Conservation (phyloP, 2,888 invertebrate species). For the Blastobasis adustella region DNA sequence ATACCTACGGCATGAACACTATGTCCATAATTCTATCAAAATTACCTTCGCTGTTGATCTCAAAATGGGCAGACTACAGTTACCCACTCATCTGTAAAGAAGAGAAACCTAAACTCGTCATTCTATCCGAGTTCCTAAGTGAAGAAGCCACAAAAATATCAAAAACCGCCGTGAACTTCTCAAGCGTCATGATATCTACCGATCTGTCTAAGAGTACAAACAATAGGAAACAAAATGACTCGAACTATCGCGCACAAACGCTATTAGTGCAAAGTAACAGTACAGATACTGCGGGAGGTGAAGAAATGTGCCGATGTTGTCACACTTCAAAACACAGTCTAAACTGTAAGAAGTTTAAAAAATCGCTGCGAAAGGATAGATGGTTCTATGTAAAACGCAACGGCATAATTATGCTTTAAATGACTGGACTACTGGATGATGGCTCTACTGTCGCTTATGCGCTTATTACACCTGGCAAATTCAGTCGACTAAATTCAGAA, state of each 20-base stretch:
- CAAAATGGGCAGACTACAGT: constrained; percentile 16
- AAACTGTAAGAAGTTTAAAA: constrained; percentile 16
- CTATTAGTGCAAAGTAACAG: background rate
- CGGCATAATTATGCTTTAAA: constrained; percentile 10
- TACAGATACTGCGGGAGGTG: background rate
- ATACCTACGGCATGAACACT: constrained; percentile 1
- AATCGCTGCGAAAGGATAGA: constrained; percentile 14
- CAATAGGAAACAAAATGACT: constrained; percentile 5
- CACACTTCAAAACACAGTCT: constrained; percentile 9
- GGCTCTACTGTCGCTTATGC: constrained; percentile 21
- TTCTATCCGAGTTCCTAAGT: constrained; percentile 12
- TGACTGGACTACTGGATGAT: constrained; percentile 19
- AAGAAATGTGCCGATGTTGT: constrained; percentile 12
- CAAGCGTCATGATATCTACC: background rate
- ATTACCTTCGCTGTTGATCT: constrained; percentile 3
- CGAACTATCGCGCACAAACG: background rate
- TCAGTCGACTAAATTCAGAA: too few species aligned
- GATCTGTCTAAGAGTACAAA: background rate
- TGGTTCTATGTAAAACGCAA: constrained; percentile 11
- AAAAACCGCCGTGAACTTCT: constrained; percentile 3
- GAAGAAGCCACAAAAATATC: constrained; percentile 11
- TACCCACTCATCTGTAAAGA: constrained; percentile 3
- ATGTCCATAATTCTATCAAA: constrained; percentile 3
- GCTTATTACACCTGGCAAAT: too few species aligned
- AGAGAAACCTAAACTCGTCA: constrained; percentile 5